phyloP scores from a whole-genome alignment of 2,888 invertebrate species.

The Lampropteryx suffumata region DNA sequence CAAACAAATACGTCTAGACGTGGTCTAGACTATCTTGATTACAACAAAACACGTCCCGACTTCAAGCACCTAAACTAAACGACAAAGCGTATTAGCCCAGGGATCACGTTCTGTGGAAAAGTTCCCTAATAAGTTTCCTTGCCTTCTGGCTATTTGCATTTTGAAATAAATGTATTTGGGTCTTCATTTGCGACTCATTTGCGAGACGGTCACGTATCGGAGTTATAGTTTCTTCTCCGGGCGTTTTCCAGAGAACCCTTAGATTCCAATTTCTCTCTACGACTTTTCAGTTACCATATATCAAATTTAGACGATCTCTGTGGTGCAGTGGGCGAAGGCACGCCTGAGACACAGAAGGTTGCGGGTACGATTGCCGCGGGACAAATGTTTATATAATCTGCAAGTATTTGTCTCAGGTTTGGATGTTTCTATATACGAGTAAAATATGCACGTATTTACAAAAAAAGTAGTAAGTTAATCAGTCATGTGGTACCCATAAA shows the following conservation, averaged over 20 bases:
- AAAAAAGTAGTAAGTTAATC: no score
- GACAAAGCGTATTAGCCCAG: slow-evolving; percentile 6
- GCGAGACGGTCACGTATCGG: slow-evolving; percentile 24
- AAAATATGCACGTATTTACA: no score
- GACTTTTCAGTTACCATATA: background rate
- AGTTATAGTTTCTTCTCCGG: slow-evolving; percentile 13
- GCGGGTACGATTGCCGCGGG: no score
- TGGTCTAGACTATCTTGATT: slow-evolving; percentile 68
- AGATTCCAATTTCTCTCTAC: slow-evolving; percentile 1
- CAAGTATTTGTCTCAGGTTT: no score
- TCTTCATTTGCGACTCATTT: slow-evolving; percentile 4
- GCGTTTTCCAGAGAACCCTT: background rate
- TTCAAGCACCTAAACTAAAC: slow-evolving; percentile 23
- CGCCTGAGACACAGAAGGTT: no score
- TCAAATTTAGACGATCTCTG: no score
- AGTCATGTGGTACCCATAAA: no score
- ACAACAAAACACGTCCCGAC: slow-evolving; percentile 37
- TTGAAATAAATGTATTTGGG: slow-evolving; percentile 16
- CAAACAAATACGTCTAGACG: slow-evolving; percentile 63
- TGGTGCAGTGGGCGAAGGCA: no score
- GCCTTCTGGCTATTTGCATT: slow-evolving; percentile 22
- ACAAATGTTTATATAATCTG: no score
- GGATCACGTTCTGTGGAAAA: slow-evolving; percentile 10
- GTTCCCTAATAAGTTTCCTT: slow-evolving; percentile 18
- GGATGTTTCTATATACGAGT: no score